These are phyloP conservation scores for Bugula neritina DNA, from an alignment of 2,888 invertebrate genomes.

Conservation along the genomic window DNA sequence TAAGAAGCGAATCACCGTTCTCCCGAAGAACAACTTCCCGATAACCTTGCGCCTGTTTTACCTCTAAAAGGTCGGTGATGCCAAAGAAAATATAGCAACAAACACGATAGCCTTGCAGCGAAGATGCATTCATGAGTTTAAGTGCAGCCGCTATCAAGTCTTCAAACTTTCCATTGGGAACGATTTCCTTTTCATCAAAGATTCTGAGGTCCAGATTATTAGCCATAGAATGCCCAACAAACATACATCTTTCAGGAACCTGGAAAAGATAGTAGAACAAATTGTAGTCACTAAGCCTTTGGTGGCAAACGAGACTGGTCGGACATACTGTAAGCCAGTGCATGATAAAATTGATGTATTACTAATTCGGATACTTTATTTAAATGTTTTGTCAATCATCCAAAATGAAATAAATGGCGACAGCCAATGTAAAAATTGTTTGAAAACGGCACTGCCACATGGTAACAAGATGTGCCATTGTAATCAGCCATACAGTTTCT, in stretches of 20 bases:
- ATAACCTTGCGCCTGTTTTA: neutral
- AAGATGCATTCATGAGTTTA: neutral
- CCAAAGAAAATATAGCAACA: constrained; percentile 25
- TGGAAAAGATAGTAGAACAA: neutral
- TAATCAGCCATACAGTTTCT: too few species aligned
- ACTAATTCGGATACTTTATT: too few species aligned
- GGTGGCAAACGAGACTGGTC: too few species aligned
- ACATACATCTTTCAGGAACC: constrained; percentile 15
- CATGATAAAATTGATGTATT: too few species aligned
- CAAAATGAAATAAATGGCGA: too few species aligned
- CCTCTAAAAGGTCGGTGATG: constrained; percentile 16
- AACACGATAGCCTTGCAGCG: constrained; percentile 10
- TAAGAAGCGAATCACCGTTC: neutral
- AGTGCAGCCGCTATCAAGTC: constrained; percentile 3
- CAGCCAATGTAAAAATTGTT: too few species aligned
- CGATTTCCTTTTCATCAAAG: constrained; percentile 24
- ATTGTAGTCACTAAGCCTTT: too few species aligned
- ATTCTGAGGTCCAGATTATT: constrained; percentile 19
- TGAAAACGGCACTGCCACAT: too few species aligned
- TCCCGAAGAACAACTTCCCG: constrained; percentile 8
- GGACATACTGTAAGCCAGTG: too few species aligned
- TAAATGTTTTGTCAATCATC: too few species aligned
- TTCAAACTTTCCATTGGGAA: constrained; percentile 21
- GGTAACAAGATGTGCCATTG: too few species aligned
- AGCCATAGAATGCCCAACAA: constrained; percentile 23